Conservation (phyloP, 2,797 vertebrate species). For the Poeciliopsis gracilis region DNA sequence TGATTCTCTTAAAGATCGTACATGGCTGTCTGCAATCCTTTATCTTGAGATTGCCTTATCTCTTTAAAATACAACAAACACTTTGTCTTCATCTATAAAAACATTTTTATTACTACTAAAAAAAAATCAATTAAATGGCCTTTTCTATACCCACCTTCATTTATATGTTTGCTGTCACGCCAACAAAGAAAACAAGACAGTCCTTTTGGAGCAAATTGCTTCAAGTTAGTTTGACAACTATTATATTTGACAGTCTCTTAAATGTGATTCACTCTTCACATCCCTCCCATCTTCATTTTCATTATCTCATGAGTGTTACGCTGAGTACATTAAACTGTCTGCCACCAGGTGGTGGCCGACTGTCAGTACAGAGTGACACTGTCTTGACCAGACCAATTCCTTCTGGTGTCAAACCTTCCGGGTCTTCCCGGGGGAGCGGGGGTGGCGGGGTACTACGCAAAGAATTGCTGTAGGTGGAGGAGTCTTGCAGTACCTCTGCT, state of each 20-base stretch:
- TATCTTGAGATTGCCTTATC: conserved; percentile 61
- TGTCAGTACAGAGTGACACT: conserved; percentile 56
- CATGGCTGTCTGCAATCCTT: conserved; percentile 50
- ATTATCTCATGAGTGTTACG: conserved; percentile 13
- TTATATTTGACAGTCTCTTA: conserved; percentile 49
- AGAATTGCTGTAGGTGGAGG: conserved; percentile 64
- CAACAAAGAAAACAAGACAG: conserved; percentile 32
- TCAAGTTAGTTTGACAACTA: conserved; percentile 43
- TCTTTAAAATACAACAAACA: conserved; percentile 39
- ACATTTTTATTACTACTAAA: conserved; percentile 45
- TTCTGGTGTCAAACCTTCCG: conserved; percentile 53
- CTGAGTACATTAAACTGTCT: conserved; percentile 28
- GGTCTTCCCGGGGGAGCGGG: conserved; percentile 40
- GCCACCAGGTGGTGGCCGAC: conserved; percentile 21
- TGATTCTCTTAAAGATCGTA: conserved; percentile 47
- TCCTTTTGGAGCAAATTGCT: conserved; percentile 52
- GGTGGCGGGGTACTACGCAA: conserved; percentile 55
- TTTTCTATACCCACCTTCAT: conserved; percentile 32
- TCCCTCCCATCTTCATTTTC: conserved; percentile 3
- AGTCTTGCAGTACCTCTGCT: conserved; percentile 71
- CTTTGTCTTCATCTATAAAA: conserved; percentile 39
- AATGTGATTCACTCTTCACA: conserved; percentile 8
- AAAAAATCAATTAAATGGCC: conserved; percentile 52
- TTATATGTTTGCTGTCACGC: conserved; percentile 20
- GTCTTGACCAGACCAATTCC: conserved; percentile 44